A percentile compares a stretch with the other conserved stretches of the same genome.
Conservation (phyloP, 2,113 vertebrate species). For the Phoenicopterus ruber region DNA sequence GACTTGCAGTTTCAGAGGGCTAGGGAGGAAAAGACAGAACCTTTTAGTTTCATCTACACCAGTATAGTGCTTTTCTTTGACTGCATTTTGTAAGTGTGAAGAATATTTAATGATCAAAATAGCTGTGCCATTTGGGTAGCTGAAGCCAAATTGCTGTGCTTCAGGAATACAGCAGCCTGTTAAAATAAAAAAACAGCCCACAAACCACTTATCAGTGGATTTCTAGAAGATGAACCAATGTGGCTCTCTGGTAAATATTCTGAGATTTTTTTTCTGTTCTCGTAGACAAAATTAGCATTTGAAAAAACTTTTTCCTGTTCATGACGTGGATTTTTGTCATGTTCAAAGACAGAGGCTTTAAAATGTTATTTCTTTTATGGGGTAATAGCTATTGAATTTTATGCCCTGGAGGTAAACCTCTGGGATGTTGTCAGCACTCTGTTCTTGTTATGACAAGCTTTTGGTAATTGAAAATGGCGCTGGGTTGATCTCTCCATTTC, state of each 20-base stretch:
- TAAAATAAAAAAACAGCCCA: background rate
- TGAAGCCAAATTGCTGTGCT: background rate
- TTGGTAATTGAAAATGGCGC: background rate
- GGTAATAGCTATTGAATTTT: background rate
- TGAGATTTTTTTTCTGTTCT: background rate
- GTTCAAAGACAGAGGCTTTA: background rate
- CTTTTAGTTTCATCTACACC: background rate
- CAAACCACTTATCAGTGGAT: background rate
- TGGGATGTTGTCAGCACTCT: background rate
- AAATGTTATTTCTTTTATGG: background rate
- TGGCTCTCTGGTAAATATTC: background rate
- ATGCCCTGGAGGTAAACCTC: background rate
- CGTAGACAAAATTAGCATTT: background rate
- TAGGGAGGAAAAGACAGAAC: background rate
- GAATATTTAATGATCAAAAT: background rate
- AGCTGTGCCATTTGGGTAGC: background rate
- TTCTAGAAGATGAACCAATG: background rate
- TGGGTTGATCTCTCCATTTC: background rate
- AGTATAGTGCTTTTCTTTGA: background rate
- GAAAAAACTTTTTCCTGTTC: background rate
- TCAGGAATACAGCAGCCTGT: background rate
- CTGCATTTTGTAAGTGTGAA: background rate
- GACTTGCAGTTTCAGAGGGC: background rate
- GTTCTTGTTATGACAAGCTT: background rate
- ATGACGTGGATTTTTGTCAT: background rate